Conservation (phyloP, 2,797 vertebrate species). For the Chrysolophus pictus region DNA sequence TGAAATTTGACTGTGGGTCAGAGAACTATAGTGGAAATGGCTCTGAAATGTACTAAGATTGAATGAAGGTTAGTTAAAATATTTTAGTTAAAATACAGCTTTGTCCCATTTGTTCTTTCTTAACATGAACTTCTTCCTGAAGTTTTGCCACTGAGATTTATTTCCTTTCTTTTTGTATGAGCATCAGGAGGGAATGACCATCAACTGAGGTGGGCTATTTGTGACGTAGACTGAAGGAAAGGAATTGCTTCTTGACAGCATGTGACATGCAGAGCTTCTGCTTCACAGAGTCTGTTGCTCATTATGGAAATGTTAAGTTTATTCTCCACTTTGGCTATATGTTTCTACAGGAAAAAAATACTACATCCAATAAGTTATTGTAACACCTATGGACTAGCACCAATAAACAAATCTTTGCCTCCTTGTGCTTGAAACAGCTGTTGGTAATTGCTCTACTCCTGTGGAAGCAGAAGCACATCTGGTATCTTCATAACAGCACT, state of each 20-base stretch:
- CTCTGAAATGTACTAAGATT: not conserved
- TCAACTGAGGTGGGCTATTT: not conserved
- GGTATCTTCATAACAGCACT: constrained; percentile 7
- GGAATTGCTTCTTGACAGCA: not conserved
- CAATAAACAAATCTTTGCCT: constrained; percentile 18
- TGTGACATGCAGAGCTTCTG: not conserved
- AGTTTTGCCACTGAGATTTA: not conserved
- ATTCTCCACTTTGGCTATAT: not conserved
- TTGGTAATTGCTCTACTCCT: constrained; percentile 49
- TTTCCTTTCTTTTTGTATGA: not conserved
- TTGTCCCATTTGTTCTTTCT: not conserved
- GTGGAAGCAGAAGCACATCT: constrained; percentile 52
- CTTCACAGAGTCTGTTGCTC: constrained; percentile 1
- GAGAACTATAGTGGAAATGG: not conserved
- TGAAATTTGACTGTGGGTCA: not conserved
- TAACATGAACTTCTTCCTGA: not conserved
- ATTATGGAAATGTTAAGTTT: constrained; percentile 21
- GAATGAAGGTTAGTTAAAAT: not conserved
- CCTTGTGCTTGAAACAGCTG: constrained; percentile 45
- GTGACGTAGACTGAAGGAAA: constrained; percentile 18
- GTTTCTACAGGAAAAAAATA: not conserved
- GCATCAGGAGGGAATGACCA: not conserved
- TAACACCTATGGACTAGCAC: not conserved
- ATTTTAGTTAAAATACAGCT: not conserved
- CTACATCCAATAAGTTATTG: constrained; percentile 1